Evolutionary conservation across 2,113 vertebrate species (phyloP).

Genomic region (Catharus bicknelli): DNA sequence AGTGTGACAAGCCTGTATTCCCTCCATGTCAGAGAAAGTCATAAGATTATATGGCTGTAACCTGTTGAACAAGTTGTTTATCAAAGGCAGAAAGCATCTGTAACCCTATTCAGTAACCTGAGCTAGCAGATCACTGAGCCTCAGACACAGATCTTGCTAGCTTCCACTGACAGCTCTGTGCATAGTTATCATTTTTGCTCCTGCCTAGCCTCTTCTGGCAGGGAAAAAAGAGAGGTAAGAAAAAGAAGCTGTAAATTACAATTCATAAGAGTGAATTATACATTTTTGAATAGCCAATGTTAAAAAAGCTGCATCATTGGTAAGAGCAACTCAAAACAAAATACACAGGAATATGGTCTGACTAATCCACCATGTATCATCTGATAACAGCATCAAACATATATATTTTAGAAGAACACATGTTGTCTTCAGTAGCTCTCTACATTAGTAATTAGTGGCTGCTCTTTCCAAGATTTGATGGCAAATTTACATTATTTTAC

Average conservation of each 20-base stretch:
- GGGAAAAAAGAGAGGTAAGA: not conserved
- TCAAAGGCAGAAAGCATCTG: slow-evolving; percentile 1
- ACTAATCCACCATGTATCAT: not conserved
- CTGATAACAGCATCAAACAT: not conserved
- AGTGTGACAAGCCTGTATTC: not conserved
- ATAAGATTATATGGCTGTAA: not conserved
- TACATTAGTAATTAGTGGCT: not conserved
- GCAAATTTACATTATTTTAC: not conserved
- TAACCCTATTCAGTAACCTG: not conserved
- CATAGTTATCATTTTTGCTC: slow-evolving; percentile 30
- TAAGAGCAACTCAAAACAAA: not conserved
- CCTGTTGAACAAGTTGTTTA: not conserved
- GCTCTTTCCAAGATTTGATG: not conserved
- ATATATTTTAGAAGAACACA: not conserved
- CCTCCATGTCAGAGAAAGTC: not conserved
- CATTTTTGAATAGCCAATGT: not conserved
- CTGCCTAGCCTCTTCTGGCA: not conserved
- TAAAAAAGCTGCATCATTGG: not conserved
- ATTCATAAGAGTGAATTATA: not conserved
- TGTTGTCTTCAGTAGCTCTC: not conserved
- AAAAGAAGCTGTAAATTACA: not conserved
- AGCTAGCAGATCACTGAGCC: not conserved
- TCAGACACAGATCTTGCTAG: not conserved
- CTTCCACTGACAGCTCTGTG: not conserved
- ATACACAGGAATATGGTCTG: not conserved